phyloP scores from a whole-genome alignment of 2,797 vertebrate genomes.

The Dicrostonyx torquatus region DNA sequence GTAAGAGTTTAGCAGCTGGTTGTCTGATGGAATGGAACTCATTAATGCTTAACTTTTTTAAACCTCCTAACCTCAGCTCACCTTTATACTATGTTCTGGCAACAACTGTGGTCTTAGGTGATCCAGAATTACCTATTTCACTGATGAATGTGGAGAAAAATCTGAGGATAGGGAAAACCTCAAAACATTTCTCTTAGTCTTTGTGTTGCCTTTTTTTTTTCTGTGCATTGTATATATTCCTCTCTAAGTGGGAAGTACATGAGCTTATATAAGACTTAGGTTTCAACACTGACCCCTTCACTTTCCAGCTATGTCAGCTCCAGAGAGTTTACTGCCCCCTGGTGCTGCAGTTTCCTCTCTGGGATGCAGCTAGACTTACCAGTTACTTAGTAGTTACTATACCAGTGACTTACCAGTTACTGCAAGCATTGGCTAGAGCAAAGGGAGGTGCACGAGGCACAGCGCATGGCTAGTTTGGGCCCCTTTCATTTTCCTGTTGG shows the following conservation, averaged over 20 bases:
- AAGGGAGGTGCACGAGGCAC: not conserved
- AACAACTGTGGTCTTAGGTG: not conserved
- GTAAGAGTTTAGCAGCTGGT: not conserved
- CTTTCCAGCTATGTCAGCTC: not conserved
- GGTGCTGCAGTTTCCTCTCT: not conserved
- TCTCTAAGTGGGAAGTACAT: not conserved
- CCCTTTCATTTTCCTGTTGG: conserved; percentile 19
- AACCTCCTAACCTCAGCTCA: not conserved
- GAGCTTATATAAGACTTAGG: not conserved
- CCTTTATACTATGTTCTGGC: conserved; percentile 25
- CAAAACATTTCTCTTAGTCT: not conserved
- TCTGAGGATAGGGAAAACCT: not conserved
- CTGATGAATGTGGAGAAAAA: conserved; percentile 41
- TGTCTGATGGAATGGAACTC: conserved; percentile 47
- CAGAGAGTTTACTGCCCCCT: not conserved
- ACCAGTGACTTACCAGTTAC: too few relatives aligned
- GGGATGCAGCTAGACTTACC: not conserved
- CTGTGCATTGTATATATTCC: not conserved
- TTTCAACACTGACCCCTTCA: not conserved
- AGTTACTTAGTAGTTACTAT: not conserved
- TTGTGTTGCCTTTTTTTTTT: conserved; percentile 32
- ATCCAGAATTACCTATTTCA: not conserved
- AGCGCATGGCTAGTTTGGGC: not conserved
- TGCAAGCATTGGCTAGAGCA: too few relatives aligned
- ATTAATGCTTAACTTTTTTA: conserved; percentile 48